Percentiles rank a stretch among this genome's conserved stretches.
phyloP scores from a whole-genome alignment of 2,113 vertebrate genomes.

The Leuciscus idus region DNA sequence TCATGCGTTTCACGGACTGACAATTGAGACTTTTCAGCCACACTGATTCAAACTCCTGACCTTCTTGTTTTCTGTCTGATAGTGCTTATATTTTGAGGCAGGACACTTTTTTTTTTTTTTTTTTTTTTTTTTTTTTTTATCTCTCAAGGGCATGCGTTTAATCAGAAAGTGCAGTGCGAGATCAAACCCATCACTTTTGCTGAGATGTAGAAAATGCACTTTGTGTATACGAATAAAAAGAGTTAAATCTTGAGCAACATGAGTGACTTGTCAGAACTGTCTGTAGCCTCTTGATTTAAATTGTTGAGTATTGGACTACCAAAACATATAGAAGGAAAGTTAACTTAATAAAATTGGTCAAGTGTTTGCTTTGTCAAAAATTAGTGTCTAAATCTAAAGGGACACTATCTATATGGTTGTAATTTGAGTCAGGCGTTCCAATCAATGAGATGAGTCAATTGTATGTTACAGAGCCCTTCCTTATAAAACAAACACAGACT shows the following conservation, averaged over 20 bases:
- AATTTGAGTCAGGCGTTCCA: neutral
- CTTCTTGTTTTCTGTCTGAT: neutral
- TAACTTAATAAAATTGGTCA: neutral
- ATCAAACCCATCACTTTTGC: neutral
- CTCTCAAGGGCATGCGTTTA: conserved; percentile 23
- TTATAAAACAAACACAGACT: conserved; percentile 30
- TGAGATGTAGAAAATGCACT: neutral
- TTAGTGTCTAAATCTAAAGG: neutral
- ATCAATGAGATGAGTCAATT: conserved; percentile 9
- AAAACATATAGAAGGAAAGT: neutral
- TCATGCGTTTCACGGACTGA: conserved; percentile 33
- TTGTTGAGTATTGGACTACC: neutral
- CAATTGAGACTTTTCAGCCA: conserved; percentile 19
- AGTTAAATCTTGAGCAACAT: neutral
- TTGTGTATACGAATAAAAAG: neutral
- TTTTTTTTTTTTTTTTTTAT: neutral
- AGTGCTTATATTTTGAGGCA: neutral
- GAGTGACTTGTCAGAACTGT: neutral
- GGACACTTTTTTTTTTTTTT: neutral
- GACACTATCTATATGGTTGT: neutral
- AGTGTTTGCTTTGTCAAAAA: neutral
- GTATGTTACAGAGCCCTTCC: conserved; percentile 10
- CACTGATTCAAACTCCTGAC: neutral
- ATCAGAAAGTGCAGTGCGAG: neutral
- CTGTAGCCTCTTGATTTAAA: neutral